phyloP scores from a whole-genome alignment of 2,888 invertebrate species.

The Sinhomidia bicolor region DNA sequence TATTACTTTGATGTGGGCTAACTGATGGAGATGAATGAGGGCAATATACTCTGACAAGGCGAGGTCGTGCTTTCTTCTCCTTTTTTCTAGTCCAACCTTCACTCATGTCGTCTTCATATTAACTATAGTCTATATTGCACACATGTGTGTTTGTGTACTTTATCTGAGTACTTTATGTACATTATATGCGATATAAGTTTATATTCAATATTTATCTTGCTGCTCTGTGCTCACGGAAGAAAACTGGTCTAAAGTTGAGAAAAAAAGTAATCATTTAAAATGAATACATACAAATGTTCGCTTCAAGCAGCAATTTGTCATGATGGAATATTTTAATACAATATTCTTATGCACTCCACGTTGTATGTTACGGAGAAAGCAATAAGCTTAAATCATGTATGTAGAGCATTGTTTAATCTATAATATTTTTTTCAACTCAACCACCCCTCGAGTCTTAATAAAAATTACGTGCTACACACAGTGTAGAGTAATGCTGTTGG shows the following conservation, averaged over 20 bases:
- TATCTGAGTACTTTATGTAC: no score
- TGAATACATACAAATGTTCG: neutral
- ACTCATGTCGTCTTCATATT: neutral
- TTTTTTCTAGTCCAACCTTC: neutral
- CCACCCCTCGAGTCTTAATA: no score
- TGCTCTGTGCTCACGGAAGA: no score
- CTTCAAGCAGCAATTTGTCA: neutral
- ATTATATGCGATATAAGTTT: no score
- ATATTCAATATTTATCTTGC: no score
- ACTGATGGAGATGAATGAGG: constrained; percentile 63
- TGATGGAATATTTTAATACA: neutral
- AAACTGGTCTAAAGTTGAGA: no score
- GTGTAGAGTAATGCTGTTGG: no score
- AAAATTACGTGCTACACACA: no score
- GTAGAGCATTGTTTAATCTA: constrained; percentile 50
- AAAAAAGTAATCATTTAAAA: neutral
- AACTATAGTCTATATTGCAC: no score
- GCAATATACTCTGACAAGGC: neutral
- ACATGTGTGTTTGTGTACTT: neutral
- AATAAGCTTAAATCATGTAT: constrained; percentile 9
- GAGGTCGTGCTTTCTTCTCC: constrained; percentile 19
- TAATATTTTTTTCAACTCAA: no score
- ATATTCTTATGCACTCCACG: no score
- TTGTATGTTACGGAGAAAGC: no score
- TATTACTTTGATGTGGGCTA: constrained; percentile 6